phyloP scores from a whole-genome alignment of 2,888 invertebrate genomes.

The Nomada ruficornis region DNA sequence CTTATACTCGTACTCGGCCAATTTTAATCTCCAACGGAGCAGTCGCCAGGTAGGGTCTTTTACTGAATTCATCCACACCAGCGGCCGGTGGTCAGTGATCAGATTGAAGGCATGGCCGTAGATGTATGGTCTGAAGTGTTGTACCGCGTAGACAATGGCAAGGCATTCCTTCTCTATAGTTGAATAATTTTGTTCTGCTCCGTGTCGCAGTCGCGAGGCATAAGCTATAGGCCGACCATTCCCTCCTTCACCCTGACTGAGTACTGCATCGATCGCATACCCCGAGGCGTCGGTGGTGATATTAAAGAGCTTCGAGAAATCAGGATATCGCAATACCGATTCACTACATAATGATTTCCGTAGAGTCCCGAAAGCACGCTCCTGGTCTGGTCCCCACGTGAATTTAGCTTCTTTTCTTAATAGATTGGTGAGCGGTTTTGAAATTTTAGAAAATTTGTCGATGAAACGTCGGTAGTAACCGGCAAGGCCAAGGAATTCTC shows the following conservation, averaged over 20 bases:
- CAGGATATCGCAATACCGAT: slow-evolving; percentile 8
- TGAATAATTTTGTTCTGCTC: not conserved
- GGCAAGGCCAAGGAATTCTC: too few relatives aligned
- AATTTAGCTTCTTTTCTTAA: not conserved
- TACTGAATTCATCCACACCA: not conserved
- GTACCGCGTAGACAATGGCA: not conserved
- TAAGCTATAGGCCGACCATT: slow-evolving; percentile 9
- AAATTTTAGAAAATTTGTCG: not conserved
- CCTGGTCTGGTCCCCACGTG: not conserved
- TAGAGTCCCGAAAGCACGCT: not conserved
- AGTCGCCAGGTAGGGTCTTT: not conserved
- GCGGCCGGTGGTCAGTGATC: not conserved
- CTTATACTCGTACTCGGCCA: slow-evolving; percentile 1
- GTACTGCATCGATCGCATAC: slow-evolving; percentile 11
- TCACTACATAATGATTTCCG: not conserved
- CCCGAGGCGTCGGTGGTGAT: slow-evolving; percentile 16
- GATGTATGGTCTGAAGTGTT: not conserved
- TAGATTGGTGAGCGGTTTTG: not conserved
- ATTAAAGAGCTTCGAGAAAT: slow-evolving; percentile 6
- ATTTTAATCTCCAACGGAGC: not conserved
- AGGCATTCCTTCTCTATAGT: not conserved
- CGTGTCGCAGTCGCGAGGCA: not conserved
- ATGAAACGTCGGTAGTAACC: too few relatives aligned
- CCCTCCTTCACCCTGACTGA: slow-evolving; percentile 22
- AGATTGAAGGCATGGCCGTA: not conserved